These are phyloP conservation scores for Vollenhovia emeryi DNA, from an alignment of 1,140 invertebrate species.

Conservation along the genomic window DNA sequence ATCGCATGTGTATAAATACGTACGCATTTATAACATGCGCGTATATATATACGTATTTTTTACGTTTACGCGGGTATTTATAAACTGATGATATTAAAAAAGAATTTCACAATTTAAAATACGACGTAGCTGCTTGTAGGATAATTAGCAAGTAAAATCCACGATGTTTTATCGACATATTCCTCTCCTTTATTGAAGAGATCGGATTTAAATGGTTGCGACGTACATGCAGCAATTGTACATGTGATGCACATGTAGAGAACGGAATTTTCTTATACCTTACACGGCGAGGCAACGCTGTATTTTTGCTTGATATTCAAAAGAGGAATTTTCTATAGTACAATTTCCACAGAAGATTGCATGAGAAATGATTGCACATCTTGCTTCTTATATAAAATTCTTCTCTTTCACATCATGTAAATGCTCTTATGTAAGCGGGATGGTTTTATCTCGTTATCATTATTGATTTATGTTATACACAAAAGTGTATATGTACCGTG, in stretches of 20 bases:
- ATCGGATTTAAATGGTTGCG: neutral
- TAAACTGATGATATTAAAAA: neutral
- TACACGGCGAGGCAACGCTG: neutral
- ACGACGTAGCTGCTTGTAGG: neutral
- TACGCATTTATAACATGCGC: too few relatives aligned
- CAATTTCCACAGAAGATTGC: slow-evolving; percentile 11
- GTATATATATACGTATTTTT: too few relatives aligned
- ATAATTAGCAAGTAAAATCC: neutral
- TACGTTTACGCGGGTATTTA: neutral
- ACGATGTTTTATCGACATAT: neutral
- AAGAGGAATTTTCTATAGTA: slow-evolving; percentile 24
- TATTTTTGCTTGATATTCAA: slow-evolving; percentile 36
- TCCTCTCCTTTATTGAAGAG: neutral
- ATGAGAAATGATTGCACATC: slow-evolving; percentile 19
- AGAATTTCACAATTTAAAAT: neutral
- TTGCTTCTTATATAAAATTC: slow-evolving; percentile 23
- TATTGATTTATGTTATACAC: neutral
- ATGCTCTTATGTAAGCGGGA: neutral
- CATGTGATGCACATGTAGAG: neutral
- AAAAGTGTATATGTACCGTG: neutral
- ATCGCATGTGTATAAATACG: too few relatives aligned
- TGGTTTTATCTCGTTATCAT: slow-evolving; percentile 2
- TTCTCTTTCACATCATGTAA: neutral
- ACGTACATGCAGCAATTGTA: too few relatives aligned
- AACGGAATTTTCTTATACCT: neutral